These are phyloP conservation scores for Raja brachyura DNA, from an alignment of 2,113 vertebrate genomes.

Conservation along the genomic window DNA sequence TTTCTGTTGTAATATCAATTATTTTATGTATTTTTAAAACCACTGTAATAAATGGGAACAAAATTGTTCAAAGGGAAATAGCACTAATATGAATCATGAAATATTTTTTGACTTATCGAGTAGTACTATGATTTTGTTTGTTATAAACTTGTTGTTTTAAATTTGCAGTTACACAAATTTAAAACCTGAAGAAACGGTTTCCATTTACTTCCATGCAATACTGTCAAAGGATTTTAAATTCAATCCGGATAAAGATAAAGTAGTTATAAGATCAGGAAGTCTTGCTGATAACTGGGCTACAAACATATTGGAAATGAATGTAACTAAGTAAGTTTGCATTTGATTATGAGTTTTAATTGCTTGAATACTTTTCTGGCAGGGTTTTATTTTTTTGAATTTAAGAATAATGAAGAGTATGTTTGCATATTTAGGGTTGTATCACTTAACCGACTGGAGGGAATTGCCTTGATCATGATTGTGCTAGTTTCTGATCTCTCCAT, in stretches of 20 bases:
- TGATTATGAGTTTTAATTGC: background rate
- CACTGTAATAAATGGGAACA: background rate
- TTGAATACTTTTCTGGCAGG: background rate
- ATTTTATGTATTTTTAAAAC: background rate
- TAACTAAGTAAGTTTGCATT: conserved; percentile 47
- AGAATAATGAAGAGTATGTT: background rate
- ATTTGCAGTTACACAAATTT: background rate
- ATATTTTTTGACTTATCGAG: background rate
- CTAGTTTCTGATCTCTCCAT: too few relatives aligned
- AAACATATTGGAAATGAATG: conserved; percentile 41
- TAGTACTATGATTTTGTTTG: background rate
- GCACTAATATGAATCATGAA: background rate
- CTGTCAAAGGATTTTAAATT: conserved; percentile 73
- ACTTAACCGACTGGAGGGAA: background rate
- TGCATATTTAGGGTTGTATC: too few relatives aligned
- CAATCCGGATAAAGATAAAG: conserved; percentile 41
- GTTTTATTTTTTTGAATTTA: background rate
- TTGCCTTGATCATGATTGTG: background rate
- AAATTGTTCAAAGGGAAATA: background rate
- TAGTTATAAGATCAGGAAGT: conserved; percentile 56
- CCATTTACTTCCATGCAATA: conserved; percentile 78
- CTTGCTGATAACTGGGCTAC: conserved; percentile 45
- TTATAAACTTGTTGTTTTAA: background rate
- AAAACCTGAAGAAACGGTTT: conserved; percentile 45
- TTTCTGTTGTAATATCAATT: background rate